These are phyloP conservation scores for Drosophila mojavensis DNA, from an alignment of 1,140 invertebrate genomes.

Conservation along the genomic window DNA sequence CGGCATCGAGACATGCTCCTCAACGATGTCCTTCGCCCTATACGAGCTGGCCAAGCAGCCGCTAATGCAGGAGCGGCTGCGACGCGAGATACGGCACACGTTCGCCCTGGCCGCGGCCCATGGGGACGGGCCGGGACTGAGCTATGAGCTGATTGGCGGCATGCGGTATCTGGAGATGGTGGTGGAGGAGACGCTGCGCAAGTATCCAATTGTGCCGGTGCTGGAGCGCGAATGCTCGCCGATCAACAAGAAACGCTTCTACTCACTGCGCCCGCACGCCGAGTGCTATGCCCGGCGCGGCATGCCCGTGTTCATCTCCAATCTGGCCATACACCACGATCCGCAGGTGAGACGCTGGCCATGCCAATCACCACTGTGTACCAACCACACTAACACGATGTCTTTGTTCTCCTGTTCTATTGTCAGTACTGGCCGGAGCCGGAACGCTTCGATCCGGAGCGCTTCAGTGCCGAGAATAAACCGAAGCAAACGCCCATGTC, in stretches of 20 bases:
- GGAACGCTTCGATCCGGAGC: constrained; percentile 81
- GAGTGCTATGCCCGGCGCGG: constrained; percentile 72
- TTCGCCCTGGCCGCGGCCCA: constrained; percentile 72
- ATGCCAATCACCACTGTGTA: too few relatives aligned
- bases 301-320: constrained; percentile 79
- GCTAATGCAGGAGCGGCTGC: constrained; percentile 88
- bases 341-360: constrained; percentile 52
- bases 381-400: too few relatives aligned
- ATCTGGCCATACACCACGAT: constrained; percentile 78
- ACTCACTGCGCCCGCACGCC: constrained; percentile 72
- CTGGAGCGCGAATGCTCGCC: constrained; percentile 79
- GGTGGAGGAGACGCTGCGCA: constrained; percentile 84
- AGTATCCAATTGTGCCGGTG: constrained; percentile 75
- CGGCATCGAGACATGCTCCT: constrained; percentile 91
- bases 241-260: constrained; percentile 76
- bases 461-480: constrained; percentile 73
- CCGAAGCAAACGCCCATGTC: constrained; percentile 68
- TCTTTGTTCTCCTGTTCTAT: not conserved
- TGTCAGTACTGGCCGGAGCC: constrained; percentile 81
- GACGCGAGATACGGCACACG: constrained; percentile 87
- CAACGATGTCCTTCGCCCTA: constrained; percentile 87
- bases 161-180: constrained; percentile 88
- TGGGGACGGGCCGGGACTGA: constrained; percentile 85
- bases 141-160: constrained; percentile 85
- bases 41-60: constrained; percentile 89